phyloP scores from a whole-genome alignment of 2,888 invertebrate genomes.

The Pegoplata infirma region DNA sequence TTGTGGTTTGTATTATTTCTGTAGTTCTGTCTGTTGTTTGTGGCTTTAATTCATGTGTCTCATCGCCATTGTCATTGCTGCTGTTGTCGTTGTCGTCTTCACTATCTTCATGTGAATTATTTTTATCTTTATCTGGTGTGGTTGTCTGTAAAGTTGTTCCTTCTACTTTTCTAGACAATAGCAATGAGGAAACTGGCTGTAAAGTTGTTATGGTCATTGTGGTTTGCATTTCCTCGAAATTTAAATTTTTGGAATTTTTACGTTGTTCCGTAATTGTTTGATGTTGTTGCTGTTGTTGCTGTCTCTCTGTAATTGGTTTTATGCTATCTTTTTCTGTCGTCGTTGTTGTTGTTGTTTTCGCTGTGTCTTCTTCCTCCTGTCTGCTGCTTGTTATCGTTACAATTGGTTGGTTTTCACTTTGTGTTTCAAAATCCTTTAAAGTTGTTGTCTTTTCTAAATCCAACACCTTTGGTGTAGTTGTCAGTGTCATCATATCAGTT shows the following conservation, averaged over 20 bases:
- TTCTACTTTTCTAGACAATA: neutral
- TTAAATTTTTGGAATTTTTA: constrained; percentile 43
- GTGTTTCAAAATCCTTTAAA: constrained; percentile 17
- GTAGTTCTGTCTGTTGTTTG: constrained; percentile 31
- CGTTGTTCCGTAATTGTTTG: constrained; percentile 31
- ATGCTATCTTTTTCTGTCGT: constrained; percentile 39
- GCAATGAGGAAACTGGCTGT: constrained; percentile 4
- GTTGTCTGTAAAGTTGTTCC: constrained; percentile 17
- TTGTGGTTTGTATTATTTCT: constrained; percentile 44
- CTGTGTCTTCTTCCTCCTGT: constrained; percentile 4
- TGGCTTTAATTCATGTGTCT: constrained; percentile 21
- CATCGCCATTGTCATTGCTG: constrained; percentile 8
- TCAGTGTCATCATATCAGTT: constrained; percentile 18
- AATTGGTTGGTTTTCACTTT: constrained; percentile 8
- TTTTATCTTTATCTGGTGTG: constrained; percentile 16
- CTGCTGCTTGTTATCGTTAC: neutral
- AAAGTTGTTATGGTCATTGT: constrained; percentile 41
- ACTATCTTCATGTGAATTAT: neutral
- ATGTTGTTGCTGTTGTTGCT: constrained; percentile 40
- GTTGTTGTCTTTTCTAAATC: constrained; percentile 25
- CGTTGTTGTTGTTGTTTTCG: constrained; percentile 31
- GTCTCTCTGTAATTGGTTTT: constrained; percentile 53
- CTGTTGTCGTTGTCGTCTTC: too few relatives aligned
- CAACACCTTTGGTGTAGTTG: constrained; percentile 24
- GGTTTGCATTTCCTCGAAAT: constrained; percentile 43